phyloP scores from a whole-genome alignment of 2,797 vertebrate species.

The Sebastes diaconus region DNA sequence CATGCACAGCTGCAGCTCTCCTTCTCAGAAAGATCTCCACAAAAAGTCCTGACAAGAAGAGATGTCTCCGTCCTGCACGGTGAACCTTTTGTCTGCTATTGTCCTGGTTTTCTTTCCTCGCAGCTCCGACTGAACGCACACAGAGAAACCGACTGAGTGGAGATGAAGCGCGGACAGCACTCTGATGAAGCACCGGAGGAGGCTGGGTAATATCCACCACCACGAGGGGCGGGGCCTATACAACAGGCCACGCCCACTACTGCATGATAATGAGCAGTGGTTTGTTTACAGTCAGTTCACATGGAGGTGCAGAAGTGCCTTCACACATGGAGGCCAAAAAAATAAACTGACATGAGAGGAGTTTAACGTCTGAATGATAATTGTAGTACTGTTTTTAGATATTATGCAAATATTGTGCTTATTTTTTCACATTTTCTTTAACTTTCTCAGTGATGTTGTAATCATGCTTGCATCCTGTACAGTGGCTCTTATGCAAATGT shows the following conservation, averaged over 20 bases:
- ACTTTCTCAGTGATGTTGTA: neutral
- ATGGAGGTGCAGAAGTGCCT: constrained; percentile 39
- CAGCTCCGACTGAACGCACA: neutral
- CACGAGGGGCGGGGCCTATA: constrained; percentile 56
- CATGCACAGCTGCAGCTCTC: constrained; percentile 13
- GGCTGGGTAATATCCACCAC: constrained; percentile 84
- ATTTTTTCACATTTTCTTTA: neutral
- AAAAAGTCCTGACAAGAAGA: neutral
- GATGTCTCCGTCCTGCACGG: constrained; percentile 77
- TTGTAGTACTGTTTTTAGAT: neutral
- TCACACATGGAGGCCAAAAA: constrained; percentile 32
- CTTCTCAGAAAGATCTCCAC: neutral
- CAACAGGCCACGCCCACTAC: rapidly evolving
- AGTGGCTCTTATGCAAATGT: neutral
- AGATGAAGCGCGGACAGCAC: constrained; percentile 83
- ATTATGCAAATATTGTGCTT: neutral
- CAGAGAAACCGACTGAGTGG: constrained; percentile 51
- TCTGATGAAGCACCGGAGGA: constrained; percentile 23
- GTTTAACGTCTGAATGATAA: constrained; percentile 10
- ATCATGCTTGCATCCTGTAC: neutral
- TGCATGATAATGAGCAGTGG: constrained; percentile 1
- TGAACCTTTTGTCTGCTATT: constrained; percentile 67
- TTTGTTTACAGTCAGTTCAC: constrained; percentile 51
- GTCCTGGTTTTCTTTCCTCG: constrained; percentile 55
- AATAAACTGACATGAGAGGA: constrained; percentile 17